Evolutionary conservation across 2,113 vertebrate genomes (phyloP), one percentile per base, ranked within the genome.

Genomic region (Colinus virginianus): DNA sequence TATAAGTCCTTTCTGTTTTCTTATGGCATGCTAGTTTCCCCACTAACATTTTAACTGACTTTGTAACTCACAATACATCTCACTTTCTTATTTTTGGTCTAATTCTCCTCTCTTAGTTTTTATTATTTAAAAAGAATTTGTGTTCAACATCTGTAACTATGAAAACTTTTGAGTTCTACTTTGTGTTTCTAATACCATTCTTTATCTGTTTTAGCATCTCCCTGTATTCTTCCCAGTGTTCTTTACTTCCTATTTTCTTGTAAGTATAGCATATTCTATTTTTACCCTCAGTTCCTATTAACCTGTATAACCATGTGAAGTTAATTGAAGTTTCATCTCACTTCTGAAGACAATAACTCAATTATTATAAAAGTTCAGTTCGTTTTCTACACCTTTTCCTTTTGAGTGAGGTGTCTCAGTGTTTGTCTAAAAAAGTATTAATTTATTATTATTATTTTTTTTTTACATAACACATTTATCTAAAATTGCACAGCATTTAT

Each of bases 201-300:
- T 95, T 90, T 90, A 93, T 95, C 95, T 91, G 93, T 90, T 96
- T 91, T 94, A 93, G 94, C 95, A 95, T 94, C 91, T 95, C 91
- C 94, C 77, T 95, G 58, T 96, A 86, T 95, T 95, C 94, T 96
- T 95, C 89, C 87, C 90, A 78, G 72, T 90, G 93, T 96, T 95
- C 91, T 95, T 96, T 95, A 83, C 96, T 95, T 96, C 94, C 93
- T 95, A 93, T 95, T 97, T 97, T 96, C 96, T 96, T 96, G 76
- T 91, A 96, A 96, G 91, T 95, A 86, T 74, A 95, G 77, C 45
- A 61, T 71, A 94, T 93, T 93, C 75, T 95, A 58, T 77, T 75
- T 66, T 88, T 49, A 82, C 87, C 46, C 89, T 87, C 79, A 78
- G 90, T 93, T 90, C 83, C 63, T 91, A 56, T 87, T 91, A 59